A percentile compares a stretch with the other conserved stretches of the same genome.
Conservation (phyloP, 35 echinoderm and acorn worm genomes). For the Heliocidaris tuberculata region DNA sequence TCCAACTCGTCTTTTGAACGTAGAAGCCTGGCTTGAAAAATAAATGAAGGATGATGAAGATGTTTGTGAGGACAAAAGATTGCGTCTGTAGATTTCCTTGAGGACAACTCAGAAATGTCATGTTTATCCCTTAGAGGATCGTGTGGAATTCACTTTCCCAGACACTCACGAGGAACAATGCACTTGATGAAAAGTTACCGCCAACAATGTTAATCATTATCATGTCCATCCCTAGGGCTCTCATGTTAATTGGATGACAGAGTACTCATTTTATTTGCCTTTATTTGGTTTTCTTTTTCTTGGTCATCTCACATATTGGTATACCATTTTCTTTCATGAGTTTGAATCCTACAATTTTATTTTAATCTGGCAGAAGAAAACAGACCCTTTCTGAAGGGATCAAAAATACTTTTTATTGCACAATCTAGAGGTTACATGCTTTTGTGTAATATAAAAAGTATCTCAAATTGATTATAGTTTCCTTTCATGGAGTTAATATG, state of each 20-base stretch:
- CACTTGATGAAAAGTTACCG: background rate
- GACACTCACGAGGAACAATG: background rate
- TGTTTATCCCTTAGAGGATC: background rate
- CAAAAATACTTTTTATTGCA: background rate
- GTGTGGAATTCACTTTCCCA: background rate
- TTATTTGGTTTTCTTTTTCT: background rate
- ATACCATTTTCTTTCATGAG: background rate
- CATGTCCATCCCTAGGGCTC: background rate
- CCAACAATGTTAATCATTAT: background rate
- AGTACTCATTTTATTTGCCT: background rate
- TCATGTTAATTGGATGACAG: background rate
- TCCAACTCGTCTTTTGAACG: background rate
- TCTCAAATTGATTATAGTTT: background rate
- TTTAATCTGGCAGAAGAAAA: background rate
- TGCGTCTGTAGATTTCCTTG: background rate
- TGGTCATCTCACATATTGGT: too few species aligned
- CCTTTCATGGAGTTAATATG: background rate
- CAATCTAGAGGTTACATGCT: background rate
- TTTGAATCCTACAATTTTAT: background rate
- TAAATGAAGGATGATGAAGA: constrained; percentile 2
- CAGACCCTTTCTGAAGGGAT: background rate
- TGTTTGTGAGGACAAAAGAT: background rate
- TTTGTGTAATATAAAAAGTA: background rate
- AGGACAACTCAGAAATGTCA: background rate
- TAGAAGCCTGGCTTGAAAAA: background rate